Base-by-base conservation (phyloP, 2,888 invertebrate species). In the Danaus chrysippus region DNA sequence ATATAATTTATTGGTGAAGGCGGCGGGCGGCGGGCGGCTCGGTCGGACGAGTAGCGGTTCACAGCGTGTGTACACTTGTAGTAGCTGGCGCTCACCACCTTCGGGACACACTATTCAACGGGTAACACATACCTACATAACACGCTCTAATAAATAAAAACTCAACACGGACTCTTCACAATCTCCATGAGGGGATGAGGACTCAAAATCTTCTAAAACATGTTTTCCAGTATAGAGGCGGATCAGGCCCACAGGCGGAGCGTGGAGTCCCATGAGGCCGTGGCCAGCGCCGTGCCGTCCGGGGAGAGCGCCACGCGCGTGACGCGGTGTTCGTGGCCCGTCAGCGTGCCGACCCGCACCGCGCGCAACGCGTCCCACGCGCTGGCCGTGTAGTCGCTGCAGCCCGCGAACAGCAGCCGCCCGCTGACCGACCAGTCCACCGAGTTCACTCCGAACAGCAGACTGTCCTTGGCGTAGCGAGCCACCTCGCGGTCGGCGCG, bases 331-430 rank as follows among this genome's bases (percentile, higher is more conserved):
- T 99, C 99, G 89, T 99, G 99, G 1, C 98, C 98, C 84, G 98
- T 98, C 63, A 99, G 91, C 72, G 98, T 93, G 78, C 96, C 95
- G 56, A 98, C 95, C 68, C 99, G 93, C 74, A 94, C 94, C 72
- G 97, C 97, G 82, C 99, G 99, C 69, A 99, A 92, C 44, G 98
- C 97, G 90, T 99, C 99, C 99, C 99, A 99, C 43, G 98, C 96
- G 87, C 98, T 98, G 59, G 99, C 97, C 43, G 98, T 99, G 88
- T 99, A 98, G 91, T 99, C 99, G 84, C 98, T 97, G 91, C 99
- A 99, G 63, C 99, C 99, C 73, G 99, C 98, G 92, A 99, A 99
- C 73, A 99, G 91, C 69, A 99, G 92, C 15, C 99, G 96, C 19
- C 96, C 97, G 85, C 98, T 98, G 54, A 98, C 94, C 66, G 98